A percentile compares a stretch with the other conserved stretches of the same genome.
These are phyloP conservation scores for Lithophane ornitopus DNA, from an alignment of 2,888 invertebrate species.

Conservation along the genomic window DNA sequence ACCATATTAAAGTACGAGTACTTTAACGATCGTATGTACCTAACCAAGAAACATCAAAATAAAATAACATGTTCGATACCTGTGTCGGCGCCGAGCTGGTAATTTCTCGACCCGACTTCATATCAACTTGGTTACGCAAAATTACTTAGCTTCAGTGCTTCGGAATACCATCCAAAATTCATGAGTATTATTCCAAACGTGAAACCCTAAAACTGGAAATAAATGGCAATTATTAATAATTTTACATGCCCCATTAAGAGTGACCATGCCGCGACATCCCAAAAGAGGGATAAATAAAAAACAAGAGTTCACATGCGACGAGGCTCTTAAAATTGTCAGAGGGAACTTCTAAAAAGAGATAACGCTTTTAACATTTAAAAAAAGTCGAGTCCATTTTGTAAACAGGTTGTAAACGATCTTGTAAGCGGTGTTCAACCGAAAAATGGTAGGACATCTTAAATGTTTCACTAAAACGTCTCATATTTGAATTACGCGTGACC, in stretches of 20 bases:
- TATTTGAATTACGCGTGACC: conserved; percentile 64
- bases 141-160: conserved; percentile 17
- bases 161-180: conserved; percentile 29
- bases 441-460: conserved; percentile 72
- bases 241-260: conserved; percentile 81
- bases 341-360: conserved; percentile 85
- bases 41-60: conserved; percentile 37
- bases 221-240: conserved; percentile 80
- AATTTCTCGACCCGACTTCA: conserved; percentile 4
- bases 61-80: conserved; percentile 37
- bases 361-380: conserved; percentile 83
- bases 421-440: conserved; percentile 71
- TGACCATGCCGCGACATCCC: conserved; percentile 69
- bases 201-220: conserved; percentile 54
- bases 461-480: conserved; percentile 67
- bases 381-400: conserved; percentile 82
- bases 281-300: conserved; percentile 70
- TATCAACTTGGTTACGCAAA: conserved; percentile 30
- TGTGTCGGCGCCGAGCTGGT: conserved; percentile 22
- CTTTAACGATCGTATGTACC: conserved; percentile 39
- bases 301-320: conserved; percentile 75
- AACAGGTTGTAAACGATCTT: conserved; percentile 87
- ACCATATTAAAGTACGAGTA: conserved; percentile 32
- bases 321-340: conserved; percentile 84
- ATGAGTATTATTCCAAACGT: conserved; percentile 48